Evolutionary conservation across 2,113 vertebrate genomes (phyloP), one percentile per base, ranked within the genome.

Genomic region (Dolichotis patagonum): DNA sequence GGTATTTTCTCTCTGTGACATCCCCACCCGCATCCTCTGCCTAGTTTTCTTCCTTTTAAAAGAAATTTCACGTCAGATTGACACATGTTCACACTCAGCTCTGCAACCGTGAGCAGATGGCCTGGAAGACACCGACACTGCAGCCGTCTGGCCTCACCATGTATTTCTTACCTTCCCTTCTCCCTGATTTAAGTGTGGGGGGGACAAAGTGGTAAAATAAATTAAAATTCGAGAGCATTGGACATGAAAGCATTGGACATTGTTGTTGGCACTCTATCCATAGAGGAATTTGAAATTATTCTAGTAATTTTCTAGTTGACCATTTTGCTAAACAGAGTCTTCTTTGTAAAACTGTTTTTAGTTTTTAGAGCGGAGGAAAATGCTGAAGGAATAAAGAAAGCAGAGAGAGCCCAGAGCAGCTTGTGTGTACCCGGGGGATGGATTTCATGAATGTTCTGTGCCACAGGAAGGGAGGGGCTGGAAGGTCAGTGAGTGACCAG

Each of bases 91-190:
- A 26, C 12, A 38, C 26, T 26, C 7, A 32, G 35, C 12, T 89
- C 73, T 24, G 3, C 2, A 5, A 1, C 58, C 65, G 17, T 0
- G 20, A 54, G 75, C 30, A 6, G n/a, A 22, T 30, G 75, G 75
- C 75, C 32, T 1, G 0, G 0, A 20, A 46, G 43, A 5, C 13
- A 4, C 2, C 3, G 19, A 62, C n/a, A 2, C 22, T 12, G 0
- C 1, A 20, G 5, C 46, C 26, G 24, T 17, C 49, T 19, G 7
- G 19, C 11, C 0, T 28, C 17, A 43, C 22, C 38, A 49, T 78
- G 7, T 30, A 38, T 52, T 41, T 82, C 12, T 19, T 38, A 71
- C 28, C 19, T 65, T 41, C 2, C 22, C 58, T 28, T 69, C 11
- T 14, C n/a, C 75, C 46, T 13, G 6, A 65, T 38, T 38, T 63